phyloP scores from a whole-genome alignment of 2,113 vertebrate genomes.

The Tretioscincus oriximinensis region DNA sequence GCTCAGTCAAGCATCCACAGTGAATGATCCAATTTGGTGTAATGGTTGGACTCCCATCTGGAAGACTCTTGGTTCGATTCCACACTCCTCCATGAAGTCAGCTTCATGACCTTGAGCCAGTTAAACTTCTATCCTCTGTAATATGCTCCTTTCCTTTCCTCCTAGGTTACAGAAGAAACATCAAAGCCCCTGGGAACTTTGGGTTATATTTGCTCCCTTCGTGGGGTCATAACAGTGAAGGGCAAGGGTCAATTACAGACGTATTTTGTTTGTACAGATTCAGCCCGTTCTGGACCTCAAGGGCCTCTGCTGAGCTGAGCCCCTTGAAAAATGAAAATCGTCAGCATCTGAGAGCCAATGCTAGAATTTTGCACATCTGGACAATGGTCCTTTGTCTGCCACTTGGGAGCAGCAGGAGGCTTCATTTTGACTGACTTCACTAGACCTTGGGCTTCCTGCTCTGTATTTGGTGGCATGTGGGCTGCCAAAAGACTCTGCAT shows the following conservation, averaged over 20 bases:
- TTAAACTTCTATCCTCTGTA: not conserved
- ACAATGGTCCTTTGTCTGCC: not conserved
- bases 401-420: not conserved
- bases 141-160: not conserved
- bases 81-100: too few relatives aligned
- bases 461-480: not conserved
- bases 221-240: constrained; percentile 85
- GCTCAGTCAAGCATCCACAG: too few relatives aligned
- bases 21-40: too few relatives aligned
- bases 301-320: constrained; percentile 53
- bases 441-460: not conserved
- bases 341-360: too few relatives aligned
- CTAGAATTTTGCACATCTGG: not conserved
- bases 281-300: constrained; percentile 56
- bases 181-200: constrained; percentile 74
- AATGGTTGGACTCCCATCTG: too few relatives aligned
- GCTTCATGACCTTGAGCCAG: too few relatives aligned
- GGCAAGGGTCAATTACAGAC: constrained; percentile 90
- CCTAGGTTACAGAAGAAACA: constrained; percentile 86
- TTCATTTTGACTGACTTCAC: not conserved
- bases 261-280: constrained; percentile 80
- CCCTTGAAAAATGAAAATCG: not conserved
- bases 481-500: not conserved
- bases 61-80: too few relatives aligned
- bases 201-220: constrained; percentile 77